Evolutionary conservation across 2,797 vertebrate species (phyloP).

Genomic region (Chelonia mydas): DNA sequence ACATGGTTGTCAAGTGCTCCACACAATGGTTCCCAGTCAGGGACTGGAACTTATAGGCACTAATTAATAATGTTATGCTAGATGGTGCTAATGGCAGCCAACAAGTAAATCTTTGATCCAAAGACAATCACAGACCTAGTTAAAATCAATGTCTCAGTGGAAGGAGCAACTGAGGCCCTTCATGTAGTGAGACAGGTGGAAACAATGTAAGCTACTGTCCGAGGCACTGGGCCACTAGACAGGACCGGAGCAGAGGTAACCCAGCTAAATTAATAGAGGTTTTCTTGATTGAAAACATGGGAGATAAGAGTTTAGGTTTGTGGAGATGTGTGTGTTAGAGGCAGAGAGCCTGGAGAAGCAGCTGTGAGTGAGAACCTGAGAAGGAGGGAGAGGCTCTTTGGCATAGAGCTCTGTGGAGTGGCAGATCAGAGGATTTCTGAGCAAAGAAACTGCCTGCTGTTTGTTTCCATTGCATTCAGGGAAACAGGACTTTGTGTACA

Average conservation of each 20-base stretch:
- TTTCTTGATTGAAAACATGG: neutral
- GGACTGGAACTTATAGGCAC: neutral
- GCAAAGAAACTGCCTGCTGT: neutral
- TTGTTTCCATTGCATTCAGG: neutral
- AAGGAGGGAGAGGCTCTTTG: neutral
- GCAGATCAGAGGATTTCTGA: neutral
- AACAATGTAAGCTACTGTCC: neutral
- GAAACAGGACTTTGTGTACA: neutral
- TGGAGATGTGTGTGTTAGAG: rapidly evolving
- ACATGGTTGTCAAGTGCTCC: neutral
- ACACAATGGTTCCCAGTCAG: neutral
- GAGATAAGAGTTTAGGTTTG: neutral
- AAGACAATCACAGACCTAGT: neutral
- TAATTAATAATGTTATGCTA: neutral
- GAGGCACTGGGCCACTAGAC: neutral
- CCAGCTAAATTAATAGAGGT: neutral
- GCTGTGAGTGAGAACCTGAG: neutral
- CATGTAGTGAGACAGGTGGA: neutral
- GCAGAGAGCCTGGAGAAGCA: neutral
- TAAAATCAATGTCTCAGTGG: neutral
- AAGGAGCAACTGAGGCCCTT: neutral
- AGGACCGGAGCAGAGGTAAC: neutral
- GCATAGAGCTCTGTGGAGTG: neutral
- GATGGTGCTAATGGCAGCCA: neutral
- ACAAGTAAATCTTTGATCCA: neutral